Evolutionary conservation across 1,140 invertebrate species (phyloP).

Genomic region (Planococcus citri): DNA sequence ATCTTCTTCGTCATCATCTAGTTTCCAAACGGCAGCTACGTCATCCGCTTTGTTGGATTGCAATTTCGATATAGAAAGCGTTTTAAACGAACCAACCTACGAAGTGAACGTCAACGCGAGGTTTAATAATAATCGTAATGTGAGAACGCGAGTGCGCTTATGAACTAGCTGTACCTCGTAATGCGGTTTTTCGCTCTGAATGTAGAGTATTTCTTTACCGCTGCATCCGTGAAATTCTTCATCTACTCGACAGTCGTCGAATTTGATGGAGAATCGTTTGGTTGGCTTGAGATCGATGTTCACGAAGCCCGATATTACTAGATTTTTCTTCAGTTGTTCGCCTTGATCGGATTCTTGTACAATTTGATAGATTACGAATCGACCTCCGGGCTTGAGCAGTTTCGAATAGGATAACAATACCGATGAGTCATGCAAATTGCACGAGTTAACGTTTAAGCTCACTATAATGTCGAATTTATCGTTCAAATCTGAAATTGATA

Average conservation of each 20-base stretch:
- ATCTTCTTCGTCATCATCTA: slow-evolving; percentile 50
- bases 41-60: slow-evolving; percentile 33
- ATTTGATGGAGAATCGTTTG: background rate
- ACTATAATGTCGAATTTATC: background rate
- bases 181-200: background rate
- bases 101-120: too few relatives aligned
- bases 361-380: background rate
- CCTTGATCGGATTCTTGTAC: background rate
- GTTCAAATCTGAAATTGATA: background rate
- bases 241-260: background rate
- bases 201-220: background rate
- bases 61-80: background rate
- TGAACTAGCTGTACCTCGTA: background rate
- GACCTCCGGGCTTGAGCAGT: background rate
- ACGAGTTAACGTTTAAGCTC: background rate
- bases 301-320: background rate
- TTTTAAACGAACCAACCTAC: slow-evolving; percentile 7
- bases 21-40: slow-evolving; percentile 53
- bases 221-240: background rate
- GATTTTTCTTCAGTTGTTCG: background rate
- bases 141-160: background rate
- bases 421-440: background rate
- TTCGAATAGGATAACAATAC: background rate
- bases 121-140: background rate
- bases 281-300: background rate